Evolutionary conservation across 2,113 vertebrate genomes (phyloP).

Genomic region (Tetrax tetrax): DNA sequence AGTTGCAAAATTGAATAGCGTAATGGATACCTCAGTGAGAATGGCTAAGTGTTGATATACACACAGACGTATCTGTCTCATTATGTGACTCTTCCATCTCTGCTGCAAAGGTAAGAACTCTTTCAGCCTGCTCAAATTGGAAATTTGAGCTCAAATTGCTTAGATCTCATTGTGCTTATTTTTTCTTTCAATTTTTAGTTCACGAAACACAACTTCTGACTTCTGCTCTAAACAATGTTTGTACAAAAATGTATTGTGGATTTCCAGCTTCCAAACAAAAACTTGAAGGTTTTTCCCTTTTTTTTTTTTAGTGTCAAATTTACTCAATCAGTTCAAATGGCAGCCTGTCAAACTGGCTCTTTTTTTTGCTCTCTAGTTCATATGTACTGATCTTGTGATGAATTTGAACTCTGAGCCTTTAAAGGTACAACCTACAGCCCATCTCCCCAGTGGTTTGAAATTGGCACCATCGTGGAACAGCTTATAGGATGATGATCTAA

Average conservation of each 20-base stretch:
- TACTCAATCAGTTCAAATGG: neutral
- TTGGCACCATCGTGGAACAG: neutral
- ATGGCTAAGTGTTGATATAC: neutral
- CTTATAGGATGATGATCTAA: rapidly evolving
- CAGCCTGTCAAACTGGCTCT: neutral
- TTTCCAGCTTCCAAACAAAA: neutral
- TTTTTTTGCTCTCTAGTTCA: neutral
- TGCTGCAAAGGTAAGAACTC: neutral
- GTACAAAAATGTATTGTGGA: neutral
- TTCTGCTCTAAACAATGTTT: neutral
- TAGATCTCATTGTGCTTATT: neutral
- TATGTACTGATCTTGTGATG: neutral
- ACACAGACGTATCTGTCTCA: rapidly evolving
- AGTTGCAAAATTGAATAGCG: neutral
- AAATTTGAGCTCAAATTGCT: no score
- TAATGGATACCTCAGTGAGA: neutral
- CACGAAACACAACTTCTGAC: neutral
- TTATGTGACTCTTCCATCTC: neutral
- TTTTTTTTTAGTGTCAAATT: neutral
- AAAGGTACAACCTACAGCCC: neutral
- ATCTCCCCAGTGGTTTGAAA: neutral
- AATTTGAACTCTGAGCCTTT: neutral
- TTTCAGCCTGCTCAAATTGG: neutral
- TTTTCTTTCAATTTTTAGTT: neutral
- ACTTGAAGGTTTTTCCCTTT: rapidly evolving